Evolutionary conservation across 2,888 invertebrate genomes (phyloP), one percentile per base, ranked within the genome.

Genomic region (Hipparchia semele): DNA sequence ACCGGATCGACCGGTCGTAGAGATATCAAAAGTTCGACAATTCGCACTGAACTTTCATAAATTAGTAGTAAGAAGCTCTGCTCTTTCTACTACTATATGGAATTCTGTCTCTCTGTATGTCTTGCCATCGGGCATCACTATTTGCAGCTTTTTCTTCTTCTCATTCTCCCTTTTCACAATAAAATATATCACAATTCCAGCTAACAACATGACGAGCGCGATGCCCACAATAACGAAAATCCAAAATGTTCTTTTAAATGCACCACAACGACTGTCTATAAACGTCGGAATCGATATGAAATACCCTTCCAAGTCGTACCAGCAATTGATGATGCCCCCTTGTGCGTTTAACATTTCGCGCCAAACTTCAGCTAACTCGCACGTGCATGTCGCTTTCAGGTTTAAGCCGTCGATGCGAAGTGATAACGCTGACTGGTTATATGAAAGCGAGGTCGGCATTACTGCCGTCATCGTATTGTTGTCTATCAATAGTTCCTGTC

Each of bases 71-170:
- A 97, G 91, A 66, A 97, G 95, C 88, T 97, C 97, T 62, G 97
- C 96, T 87, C 96, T 96, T 93, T 98, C 98, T 79, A 97, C 96
- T 85, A 98, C 96, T 82, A 98, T 97, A 87, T 97, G 96, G 81
- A 98, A 95, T 90, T 98, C 97, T 9, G 98, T 98, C 91, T 98
- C 97, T 83, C 96, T 95, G 85, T 98, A 98, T 13, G 97, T 96
- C 83, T 96, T 95, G 1, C 97, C 96, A 80, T 97, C 97, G 0
- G 98, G 97, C 83, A 97, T 95, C 69, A 98, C 96, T 87, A 97
- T 94, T 83, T 96, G 95, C 80, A 96, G 82, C 92, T 95, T 90
- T 88, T 95, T 92, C 88, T 95, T 87, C 84, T 95, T 91, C 83
- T 95, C 89, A 86, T 95, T 91, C 84, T 92, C 94, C 72, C 90